Evolutionary conservation across 64 coral and sea anemone genomes (phyloP).

Genomic region (Montipora sp.): DNA sequence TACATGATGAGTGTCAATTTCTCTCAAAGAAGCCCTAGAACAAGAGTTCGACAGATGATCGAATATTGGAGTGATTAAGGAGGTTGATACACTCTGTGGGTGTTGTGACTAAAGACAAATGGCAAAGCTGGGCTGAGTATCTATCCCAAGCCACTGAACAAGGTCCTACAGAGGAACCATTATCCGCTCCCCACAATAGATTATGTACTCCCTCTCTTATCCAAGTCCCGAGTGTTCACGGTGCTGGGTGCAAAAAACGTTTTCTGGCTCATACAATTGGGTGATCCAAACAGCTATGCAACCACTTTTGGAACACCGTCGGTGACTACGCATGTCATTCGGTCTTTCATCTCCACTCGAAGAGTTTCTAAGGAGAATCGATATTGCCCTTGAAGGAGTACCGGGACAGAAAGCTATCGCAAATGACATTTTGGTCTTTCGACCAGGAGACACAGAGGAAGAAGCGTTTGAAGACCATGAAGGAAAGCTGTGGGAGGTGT

Average conservation of each 20-base stretch:
- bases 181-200: constrained; percentile 26
- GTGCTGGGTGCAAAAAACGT: constrained; percentile 46
- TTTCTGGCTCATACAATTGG: constrained; percentile 49
- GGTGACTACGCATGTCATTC: constrained; percentile 64
- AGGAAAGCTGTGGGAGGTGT: too few relatives aligned
- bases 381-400: constrained; percentile 24
- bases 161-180: background rate
- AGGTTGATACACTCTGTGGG: constrained; percentile 27
- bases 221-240: constrained; percentile 33
- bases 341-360: constrained; percentile 46
- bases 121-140: constrained; percentile 13
- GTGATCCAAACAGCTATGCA: background rate
- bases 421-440: background rate
- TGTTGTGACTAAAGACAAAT: constrained; percentile 27
- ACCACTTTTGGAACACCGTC: constrained; percentile 60
- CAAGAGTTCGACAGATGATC: constrained; percentile 43
- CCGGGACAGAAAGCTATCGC: background rate
- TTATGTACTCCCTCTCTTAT: background rate
- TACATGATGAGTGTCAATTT: constrained; percentile 32
- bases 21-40: constrained; percentile 54
- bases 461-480: too few relatives aligned
- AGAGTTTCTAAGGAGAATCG: constrained; percentile 60
- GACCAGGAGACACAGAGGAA: background rate
- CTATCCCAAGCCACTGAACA: constrained; percentile 4
- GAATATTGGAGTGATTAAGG: constrained; percentile 27